Percentiles rank a stretch among this genome's conserved stretches.
Conservation (phyloP, 2,888 invertebrate species). For the Aproaerema taeniolella region DNA sequence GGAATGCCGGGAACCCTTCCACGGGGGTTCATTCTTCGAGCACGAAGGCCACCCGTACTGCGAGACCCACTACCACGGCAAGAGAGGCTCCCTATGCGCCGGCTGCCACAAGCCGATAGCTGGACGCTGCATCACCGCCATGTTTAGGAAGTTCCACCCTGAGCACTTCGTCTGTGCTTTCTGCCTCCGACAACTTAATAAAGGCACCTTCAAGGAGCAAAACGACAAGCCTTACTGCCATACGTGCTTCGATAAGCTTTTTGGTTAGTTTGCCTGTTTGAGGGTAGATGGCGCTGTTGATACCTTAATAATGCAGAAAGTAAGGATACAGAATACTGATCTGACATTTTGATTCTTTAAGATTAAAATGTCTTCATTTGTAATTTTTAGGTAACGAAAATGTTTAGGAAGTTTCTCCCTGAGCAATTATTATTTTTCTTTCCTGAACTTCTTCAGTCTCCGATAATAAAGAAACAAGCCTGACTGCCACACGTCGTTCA, state of each 20-base stretch:
- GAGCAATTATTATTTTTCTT: too few relatives aligned
- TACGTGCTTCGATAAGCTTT: slow-evolving; percentile 97
- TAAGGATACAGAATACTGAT: too few relatives aligned
- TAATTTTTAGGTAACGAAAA: too few relatives aligned
- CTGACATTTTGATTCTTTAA: too few relatives aligned
- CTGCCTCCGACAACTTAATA: slow-evolving; percentile 97
- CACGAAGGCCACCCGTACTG: slow-evolving; percentile 99
- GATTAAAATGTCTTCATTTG: too few relatives aligned
- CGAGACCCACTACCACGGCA: slow-evolving; percentile 99
- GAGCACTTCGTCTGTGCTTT: slow-evolving; percentile 99
- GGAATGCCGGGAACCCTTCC: slow-evolving; percentile 98
- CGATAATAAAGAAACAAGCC: too few relatives aligned
- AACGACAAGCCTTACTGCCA: slow-evolving; percentile 99
- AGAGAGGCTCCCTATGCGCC: slow-evolving; percentile 97
- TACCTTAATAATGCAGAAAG: too few relatives aligned
- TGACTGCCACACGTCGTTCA: too few relatives aligned
- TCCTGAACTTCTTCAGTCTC: too few relatives aligned
- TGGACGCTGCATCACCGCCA: slow-evolving; percentile 98
- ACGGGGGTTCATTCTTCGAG: slow-evolving; percentile 98
- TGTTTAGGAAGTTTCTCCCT: too few relatives aligned
- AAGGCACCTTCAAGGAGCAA: slow-evolving; percentile 99
- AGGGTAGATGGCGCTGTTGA: slow-evolving; percentile 24
- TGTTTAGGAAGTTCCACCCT: slow-evolving; percentile 99
- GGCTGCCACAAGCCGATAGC: slow-evolving; percentile 98
- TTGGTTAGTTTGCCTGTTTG: slow-evolving; percentile 79